Evolutionary conservation across 2,797 vertebrate genomes (phyloP), one percentile per base, ranked within the genome.

Genomic region (Amphiprion clarkii): DNA sequence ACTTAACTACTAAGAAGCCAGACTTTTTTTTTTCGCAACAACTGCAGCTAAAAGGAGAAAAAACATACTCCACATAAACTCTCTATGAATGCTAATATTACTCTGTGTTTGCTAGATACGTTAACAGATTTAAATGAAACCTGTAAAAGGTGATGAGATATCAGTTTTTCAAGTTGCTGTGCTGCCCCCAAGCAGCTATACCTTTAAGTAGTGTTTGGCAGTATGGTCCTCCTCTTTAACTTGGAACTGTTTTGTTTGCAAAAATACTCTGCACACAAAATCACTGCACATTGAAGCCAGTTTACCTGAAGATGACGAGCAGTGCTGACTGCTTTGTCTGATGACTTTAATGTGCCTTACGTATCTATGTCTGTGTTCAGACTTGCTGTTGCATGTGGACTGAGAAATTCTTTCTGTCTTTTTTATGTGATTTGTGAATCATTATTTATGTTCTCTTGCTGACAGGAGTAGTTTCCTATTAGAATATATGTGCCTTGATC

Each of bases 401-500:
- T 6, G 25, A 40, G 33, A 64, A 33, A 19, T 58, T 8, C 9
- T 31, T 57, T 16, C 31, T 36, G 13, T 52, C 36, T 44, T n/a
- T 72, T 68, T 62, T 48, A 46, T 27, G 14, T 46, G 55, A 75
- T 66, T 76, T 76, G 29, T 53, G 55, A 81, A 46, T 53, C 19
- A 49, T 78, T 9, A 46, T 33, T 64, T 33, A n/a, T 36, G 8
- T 82, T 61, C 11, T 71, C 42, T 49, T 6, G 14, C 36, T 65
- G 66, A 82, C 29, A 76, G 52, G 21, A 61, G 66, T 21, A 33
- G 19, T 59, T 73, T 52, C 23, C 61, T 36, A 57, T 80, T 78
- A 29, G n/a, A 51, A 10, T 71, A 70, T 53, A 79, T 82, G 44
- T 72, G 10, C 23, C 46, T 61, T 74, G 23, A 80, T 82, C 63